Conservation (phyloP, 2,113 vertebrate genomes). For the Aviceda subcristata region DNA sequence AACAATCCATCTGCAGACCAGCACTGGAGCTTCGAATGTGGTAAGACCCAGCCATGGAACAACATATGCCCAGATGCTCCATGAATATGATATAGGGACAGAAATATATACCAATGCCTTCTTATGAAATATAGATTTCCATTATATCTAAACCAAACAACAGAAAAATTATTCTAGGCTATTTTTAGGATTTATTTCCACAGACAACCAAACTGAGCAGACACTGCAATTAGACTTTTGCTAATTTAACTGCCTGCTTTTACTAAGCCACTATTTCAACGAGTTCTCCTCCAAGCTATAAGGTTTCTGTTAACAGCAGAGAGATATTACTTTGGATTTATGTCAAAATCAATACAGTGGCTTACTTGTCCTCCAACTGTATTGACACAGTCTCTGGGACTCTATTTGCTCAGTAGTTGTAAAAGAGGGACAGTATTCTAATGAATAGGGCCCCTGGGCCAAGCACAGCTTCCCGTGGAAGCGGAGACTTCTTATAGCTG, state of each 20-base stretch:
- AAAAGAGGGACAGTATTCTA: conserved; percentile 49
- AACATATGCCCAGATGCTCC: neutral
- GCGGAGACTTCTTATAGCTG: conserved; percentile 5
- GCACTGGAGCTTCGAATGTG: neutral
- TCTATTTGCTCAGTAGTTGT: conserved; percentile 33
- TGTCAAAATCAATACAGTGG: conserved; percentile 67
- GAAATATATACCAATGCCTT: neutral
- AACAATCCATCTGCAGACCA: neutral
- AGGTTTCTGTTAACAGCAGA: conserved; percentile 23
- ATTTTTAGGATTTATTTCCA: neutral
- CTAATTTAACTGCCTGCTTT: neutral
- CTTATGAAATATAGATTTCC: neutral
- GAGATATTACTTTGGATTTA: conserved; percentile 52
- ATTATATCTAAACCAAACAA: neutral
- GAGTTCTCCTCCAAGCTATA: neutral
- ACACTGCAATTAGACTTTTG: neutral
- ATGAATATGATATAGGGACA: neutral
- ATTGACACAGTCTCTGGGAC: conserved; percentile 28
- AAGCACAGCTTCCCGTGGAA: conserved; percentile 57
- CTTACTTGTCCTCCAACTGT: conserved; percentile 54
- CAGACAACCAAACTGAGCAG: neutral
- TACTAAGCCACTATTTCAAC: conserved; percentile 1
- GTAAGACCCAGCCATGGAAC: neutral
- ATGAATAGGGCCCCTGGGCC: conserved; percentile 56
- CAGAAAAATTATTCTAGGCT: neutral